Conservation (phyloP, 1,140 invertebrate species). For the Drusus annulatus region DNA sequence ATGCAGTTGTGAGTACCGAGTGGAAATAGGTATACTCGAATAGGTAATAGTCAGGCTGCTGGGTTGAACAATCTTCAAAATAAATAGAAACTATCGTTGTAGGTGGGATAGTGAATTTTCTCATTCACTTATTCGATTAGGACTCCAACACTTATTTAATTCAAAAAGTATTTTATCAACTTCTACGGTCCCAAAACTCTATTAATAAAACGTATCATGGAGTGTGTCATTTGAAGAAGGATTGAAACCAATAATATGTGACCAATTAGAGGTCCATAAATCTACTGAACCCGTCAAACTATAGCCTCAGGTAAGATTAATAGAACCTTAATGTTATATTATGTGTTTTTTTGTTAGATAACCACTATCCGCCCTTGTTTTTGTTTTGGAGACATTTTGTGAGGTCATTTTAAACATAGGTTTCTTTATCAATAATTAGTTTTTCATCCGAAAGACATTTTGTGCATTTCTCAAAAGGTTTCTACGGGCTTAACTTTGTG, state of each 20-base stretch:
- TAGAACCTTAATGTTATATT: slow-evolving; percentile 55
- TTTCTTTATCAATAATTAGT: neutral
- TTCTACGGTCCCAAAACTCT: neutral
- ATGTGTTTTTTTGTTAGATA: slow-evolving; percentile 42
- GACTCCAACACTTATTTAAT: no score
- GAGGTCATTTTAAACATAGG: neutral
- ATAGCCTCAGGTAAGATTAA: slow-evolving; percentile 50
- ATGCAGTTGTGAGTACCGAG: no score
- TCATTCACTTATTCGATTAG: slow-evolving; percentile 1
- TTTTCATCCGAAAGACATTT: neutral
- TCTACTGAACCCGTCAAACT: slow-evolving; percentile 53
- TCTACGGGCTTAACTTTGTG: no score
- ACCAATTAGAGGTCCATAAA: slow-evolving; percentile 56
- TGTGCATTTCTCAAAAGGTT: no score
- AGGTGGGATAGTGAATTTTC: neutral
- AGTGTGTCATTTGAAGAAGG: slow-evolving; percentile 49
- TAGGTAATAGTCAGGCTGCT: no score
- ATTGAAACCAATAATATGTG: slow-evolving; percentile 36
- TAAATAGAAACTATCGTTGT: no score
- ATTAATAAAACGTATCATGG: slow-evolving; percentile 34
- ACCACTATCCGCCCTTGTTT: neutral
- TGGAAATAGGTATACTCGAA: no score
- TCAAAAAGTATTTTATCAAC: no score
- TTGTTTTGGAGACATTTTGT: slow-evolving; percentile 43
- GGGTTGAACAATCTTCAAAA: no score